These are phyloP conservation scores for Xestobium rufovillosum DNA, from an alignment of 2,888 invertebrate genomes.

Conservation along the genomic window DNA sequence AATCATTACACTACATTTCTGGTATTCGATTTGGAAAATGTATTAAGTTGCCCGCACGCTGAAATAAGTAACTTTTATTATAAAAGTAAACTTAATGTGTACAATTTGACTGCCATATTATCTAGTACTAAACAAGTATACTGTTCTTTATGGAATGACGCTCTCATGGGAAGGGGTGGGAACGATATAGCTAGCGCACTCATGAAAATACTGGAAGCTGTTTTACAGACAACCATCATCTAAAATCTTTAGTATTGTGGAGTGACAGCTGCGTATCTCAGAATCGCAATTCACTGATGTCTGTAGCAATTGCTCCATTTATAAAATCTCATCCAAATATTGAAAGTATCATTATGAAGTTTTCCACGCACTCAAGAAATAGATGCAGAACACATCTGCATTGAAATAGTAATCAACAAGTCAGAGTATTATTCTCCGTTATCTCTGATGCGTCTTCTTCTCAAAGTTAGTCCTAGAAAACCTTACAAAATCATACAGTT, in stretches of 20 bases:
- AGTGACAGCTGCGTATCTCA: conserved; percentile 22
- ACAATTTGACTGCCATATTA: conserved; percentile 21
- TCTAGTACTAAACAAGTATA: conserved; percentile 19
- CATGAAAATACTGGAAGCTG: conserved; percentile 17
- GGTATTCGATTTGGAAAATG: conserved; percentile 14
- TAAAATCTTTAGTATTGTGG: conserved; percentile 15
- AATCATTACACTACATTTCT: background rate
- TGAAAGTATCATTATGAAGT: conserved; percentile 18
- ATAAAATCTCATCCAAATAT: conserved; percentile 11
- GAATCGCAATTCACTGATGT: conserved; percentile 20
- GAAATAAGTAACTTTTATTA: conserved; percentile 20
- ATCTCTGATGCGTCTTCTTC: background rate
- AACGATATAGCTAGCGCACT: conserved; percentile 22
- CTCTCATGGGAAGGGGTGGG: conserved; percentile 19
- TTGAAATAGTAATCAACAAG: no score
- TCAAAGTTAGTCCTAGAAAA: conserved; percentile 1
- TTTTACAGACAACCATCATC: conserved; percentile 16
- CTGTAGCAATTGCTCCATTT: conserved; percentile 15
- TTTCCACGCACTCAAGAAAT: conserved; percentile 19
- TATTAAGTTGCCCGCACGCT: conserved; percentile 20
- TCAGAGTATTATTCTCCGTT: no score
- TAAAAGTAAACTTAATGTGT: conserved; percentile 16
- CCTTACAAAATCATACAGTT: background rate
- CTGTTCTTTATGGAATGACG: conserved; percentile 22
- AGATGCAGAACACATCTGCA: no score